Evolutionary conservation across 35 echinoderm and acorn worm genomes (phyloP).

Genomic region (Apostichopus californicus): DNA sequence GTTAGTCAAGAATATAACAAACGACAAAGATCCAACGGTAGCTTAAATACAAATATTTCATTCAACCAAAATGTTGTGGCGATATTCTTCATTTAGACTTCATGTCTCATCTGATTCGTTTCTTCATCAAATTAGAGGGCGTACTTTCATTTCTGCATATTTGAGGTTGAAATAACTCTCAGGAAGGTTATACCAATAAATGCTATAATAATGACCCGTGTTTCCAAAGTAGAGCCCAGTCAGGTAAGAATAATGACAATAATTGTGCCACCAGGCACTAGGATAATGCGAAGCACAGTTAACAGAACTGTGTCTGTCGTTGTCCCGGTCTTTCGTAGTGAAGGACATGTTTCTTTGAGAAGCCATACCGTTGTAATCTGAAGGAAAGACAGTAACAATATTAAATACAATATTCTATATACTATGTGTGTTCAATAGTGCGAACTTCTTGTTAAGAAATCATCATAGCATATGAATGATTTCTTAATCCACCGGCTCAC

Average conservation of each 20-base stretch:
- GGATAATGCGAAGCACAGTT: neutral
- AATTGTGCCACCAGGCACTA: neutral
- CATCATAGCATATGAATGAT: no score
- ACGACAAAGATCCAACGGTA: no score
- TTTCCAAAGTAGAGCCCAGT: neutral
- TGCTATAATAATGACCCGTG: neutral
- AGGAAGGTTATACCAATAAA: neutral
- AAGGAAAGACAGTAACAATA: neutral
- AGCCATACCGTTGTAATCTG: constrained; percentile 5
- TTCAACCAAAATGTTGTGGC: no score
- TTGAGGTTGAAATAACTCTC: neutral
- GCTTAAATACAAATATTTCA: no score
- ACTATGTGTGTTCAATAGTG: no score
- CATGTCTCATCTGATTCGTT: neutral
- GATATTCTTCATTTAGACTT: neutral
- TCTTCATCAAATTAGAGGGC: neutral
- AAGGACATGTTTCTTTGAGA: constrained; percentile 10
- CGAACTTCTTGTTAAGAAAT: no score
- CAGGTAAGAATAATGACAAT: neutral
- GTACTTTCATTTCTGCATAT: constrained; percentile 6
- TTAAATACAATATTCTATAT: no score
- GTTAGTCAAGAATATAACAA: no score
- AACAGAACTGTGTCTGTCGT: neutral
- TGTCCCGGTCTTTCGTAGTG: constrained; percentile 12
- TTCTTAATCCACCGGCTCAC: no score